Evolutionary conservation across 2,888 invertebrate species (phyloP).

Genomic region (Melieria omissa): DNA sequence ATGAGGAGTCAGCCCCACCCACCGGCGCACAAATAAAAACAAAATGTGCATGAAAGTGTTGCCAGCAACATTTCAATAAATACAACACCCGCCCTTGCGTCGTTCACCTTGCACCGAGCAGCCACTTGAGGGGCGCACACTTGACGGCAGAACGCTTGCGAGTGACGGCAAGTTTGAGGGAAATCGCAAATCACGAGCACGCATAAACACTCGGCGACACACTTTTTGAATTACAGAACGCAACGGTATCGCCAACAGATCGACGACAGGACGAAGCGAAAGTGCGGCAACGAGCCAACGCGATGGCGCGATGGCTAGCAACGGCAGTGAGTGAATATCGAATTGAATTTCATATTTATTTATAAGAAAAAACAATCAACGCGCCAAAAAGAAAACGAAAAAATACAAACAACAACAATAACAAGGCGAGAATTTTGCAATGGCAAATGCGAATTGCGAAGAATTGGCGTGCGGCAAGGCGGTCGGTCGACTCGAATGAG

Average conservation of each 20-base stretch:
- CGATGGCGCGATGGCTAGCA: not conserved
- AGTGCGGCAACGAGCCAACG: not conserved
- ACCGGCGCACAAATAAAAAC: no score
- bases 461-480: slow-evolving; percentile 10
- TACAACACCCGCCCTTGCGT: not conserved
- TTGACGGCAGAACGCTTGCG: slow-evolving; percentile 17
- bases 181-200: slow-evolving; percentile 12
- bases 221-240: slow-evolving; percentile 32
- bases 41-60: slow-evolving; percentile 25
- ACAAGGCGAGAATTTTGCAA: not conserved
- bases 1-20: not conserved
- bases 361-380: slow-evolving; percentile 19
- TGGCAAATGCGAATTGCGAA: slow-evolving; percentile 4
- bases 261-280: not conserved
- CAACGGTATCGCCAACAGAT: not conserved
- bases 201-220: slow-evolving; percentile 28
- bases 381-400: not conserved
- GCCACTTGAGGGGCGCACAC: slow-evolving; percentile 5
- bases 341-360: slow-evolving; percentile 37
- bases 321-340: not conserved
- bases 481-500: slow-evolving; percentile 15
- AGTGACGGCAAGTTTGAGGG: not conserved
- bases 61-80: slow-evolving; percentile 29
- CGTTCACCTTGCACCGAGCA: not conserved
- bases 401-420: slow-evolving; percentile 13